These are phyloP conservation scores for Drosophila ficusphila DNA, from an alignment of 1,140 invertebrate genomes.

Conservation along the genomic window DNA sequence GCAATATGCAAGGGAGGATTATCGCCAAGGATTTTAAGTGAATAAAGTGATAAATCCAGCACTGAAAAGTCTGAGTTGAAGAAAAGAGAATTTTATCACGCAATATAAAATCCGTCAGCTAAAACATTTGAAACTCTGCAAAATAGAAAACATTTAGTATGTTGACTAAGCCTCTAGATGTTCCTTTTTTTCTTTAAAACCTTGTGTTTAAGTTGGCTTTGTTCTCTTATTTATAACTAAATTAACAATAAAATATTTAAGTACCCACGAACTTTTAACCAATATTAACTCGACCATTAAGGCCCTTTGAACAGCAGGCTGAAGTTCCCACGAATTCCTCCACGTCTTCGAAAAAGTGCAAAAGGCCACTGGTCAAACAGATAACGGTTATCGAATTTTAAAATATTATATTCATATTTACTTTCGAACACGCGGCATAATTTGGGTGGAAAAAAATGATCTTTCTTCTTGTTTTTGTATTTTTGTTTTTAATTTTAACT, in stretches of 20 bases:
- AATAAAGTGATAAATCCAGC: neutral
- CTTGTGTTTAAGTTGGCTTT: too few relatives aligned
- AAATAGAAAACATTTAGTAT: too few relatives aligned
- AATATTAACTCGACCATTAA: too few relatives aligned
- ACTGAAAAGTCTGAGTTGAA: too few relatives aligned
- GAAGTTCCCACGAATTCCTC: neutral
- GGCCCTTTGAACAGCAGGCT: neutral
- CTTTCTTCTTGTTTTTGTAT: neutral
- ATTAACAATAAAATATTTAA: too few relatives aligned
- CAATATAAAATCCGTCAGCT: too few relatives aligned
- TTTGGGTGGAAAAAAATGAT: constrained; percentile 6
- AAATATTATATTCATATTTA: constrained; percentile 43
- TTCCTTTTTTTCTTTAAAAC: too few relatives aligned
- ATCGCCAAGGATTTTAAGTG: constrained; percentile 2
- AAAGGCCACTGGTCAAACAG: constrained; percentile 17
- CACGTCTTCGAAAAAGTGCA: neutral
- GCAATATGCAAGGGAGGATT: constrained; percentile 25
- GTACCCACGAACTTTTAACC: too few relatives aligned
- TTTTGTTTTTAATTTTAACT: constrained; percentile 31
- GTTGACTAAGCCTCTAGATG: too few relatives aligned
- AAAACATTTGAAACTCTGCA: too few relatives aligned
- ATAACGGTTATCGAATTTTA: constrained; percentile 41
- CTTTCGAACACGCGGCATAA: constrained; percentile 22
- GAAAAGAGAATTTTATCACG: too few relatives aligned
- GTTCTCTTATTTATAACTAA: too few relatives aligned